phyloP scores from a whole-genome alignment of 1,140 invertebrate species.

The Zaprionus africanus region DNA sequence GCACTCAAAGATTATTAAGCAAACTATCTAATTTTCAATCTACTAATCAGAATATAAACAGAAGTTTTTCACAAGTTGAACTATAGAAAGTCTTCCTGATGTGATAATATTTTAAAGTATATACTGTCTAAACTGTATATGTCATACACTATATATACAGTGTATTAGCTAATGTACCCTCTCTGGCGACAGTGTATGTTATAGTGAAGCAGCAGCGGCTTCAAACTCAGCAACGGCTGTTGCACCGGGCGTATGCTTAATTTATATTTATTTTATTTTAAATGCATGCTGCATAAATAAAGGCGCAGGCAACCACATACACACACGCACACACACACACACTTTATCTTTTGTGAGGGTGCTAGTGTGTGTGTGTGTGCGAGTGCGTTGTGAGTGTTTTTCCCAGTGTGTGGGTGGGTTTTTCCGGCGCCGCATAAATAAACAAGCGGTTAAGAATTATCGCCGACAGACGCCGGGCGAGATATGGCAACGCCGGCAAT shows the following conservation, averaged over 20 bases:
- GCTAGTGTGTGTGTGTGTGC: constrained; percentile 24
- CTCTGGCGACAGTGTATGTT: constrained; percentile 24
- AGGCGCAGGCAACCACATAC: constrained; percentile 44
- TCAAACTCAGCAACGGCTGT: constrained; percentile 23
- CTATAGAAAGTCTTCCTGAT: no score
- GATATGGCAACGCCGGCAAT: constrained; percentile 31
- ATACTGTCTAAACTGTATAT: no score
- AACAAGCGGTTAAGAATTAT: constrained; percentile 81
- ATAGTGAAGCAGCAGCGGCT: constrained; percentile 4
- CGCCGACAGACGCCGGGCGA: constrained; percentile 34
- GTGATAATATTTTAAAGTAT: no score
- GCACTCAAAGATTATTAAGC: no score
- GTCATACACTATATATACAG: no score
- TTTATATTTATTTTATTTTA: constrained; percentile 82
- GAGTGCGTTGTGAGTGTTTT: neutral
- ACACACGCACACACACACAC: constrained; percentile 20
- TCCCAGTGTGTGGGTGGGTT: constrained; percentile 40
- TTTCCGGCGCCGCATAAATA: constrained; percentile 77
- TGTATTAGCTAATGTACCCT: constrained; percentile 16
- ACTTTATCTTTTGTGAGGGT: constrained; percentile 26
- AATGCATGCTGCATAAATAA: constrained; percentile 81
- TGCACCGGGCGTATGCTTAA: constrained; percentile 72
- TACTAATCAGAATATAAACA: no score
- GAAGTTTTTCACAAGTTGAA: no score
- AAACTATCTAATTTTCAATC: no score